Percentiles rank a stretch among this genome's conserved stretches.
Evolutionary conservation across 2,888 invertebrate genomes (phyloP).

Genomic region (Lampropteryx suffumata): DNA sequence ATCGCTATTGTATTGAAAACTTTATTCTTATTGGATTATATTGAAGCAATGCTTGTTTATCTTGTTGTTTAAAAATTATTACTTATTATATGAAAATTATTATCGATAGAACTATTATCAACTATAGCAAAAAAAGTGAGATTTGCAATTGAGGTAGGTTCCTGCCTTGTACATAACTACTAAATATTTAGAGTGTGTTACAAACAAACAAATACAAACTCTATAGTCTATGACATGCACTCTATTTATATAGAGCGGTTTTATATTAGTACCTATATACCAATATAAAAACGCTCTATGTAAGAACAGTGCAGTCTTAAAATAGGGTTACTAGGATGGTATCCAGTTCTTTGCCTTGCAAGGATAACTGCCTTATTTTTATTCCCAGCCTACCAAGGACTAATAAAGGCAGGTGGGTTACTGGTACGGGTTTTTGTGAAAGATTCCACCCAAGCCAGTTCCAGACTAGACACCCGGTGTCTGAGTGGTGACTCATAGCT

Average conservation of each 20-base stretch:
- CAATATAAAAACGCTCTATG: background rate
- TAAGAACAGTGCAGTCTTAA: no score
- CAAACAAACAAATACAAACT: no score
- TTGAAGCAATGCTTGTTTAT: no score
- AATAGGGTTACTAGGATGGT: constrained; percentile 5
- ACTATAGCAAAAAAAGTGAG: no score
- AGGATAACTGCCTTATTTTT: constrained; percentile 18
- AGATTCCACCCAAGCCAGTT: constrained; percentile 17
- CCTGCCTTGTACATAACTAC: no score
- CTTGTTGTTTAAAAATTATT: no score
- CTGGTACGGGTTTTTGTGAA: constrained; percentile 26
- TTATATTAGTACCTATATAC: background rate
- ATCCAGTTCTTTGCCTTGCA: constrained; percentile 12
- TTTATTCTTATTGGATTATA: background rate
- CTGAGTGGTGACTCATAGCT: constrained; percentile 29
- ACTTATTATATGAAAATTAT: no score
- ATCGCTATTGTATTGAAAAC: constrained; percentile 30
- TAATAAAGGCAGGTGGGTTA: constrained; percentile 22
- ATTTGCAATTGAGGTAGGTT: no score
- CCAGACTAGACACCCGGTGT: constrained; percentile 14
- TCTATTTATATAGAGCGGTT: no score
- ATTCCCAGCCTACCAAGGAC: constrained; percentile 16
- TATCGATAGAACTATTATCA: no score
- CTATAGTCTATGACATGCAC: no score
- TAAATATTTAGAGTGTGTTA: no score